Evolutionary conservation across 2,888 invertebrate species (phyloP).

Genomic region (Tetrapedia diversipes): DNA sequence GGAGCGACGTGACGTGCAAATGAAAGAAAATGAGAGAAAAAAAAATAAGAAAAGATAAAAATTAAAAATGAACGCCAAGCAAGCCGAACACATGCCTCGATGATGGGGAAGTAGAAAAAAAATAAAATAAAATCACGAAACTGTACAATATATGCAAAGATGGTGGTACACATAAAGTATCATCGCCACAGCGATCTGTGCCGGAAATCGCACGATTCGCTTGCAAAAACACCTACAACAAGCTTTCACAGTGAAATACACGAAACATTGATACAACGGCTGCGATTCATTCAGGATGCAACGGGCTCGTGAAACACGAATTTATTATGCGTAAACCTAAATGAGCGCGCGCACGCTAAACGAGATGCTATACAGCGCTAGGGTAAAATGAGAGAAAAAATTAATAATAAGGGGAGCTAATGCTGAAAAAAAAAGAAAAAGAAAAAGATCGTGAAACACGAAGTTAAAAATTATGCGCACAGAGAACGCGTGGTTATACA

Average conservation of each 20-base stretch:
- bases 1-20: slow-evolving; percentile 70
- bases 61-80: slow-evolving; percentile 67
- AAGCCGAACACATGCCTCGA: slow-evolving; percentile 66
- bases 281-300: background rate
- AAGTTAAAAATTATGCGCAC: slow-evolving; percentile 41
- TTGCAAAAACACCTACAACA: slow-evolving; percentile 35
- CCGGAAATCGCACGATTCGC: slow-evolving; percentile 18
- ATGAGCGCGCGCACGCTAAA: background rate
- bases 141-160: slow-evolving; percentile 27
- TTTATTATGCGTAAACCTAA: background rate
- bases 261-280: slow-evolving; percentile 8
- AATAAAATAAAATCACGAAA: too few species aligned
- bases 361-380: background rate
- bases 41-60: slow-evolving; percentile 29
- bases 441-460: slow-evolving; percentile 12
- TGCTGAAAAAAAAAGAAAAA: background rate
- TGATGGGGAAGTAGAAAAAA: slow-evolving; percentile 25
- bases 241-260: slow-evolving; percentile 27
- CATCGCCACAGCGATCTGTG: slow-evolving; percentile 17
- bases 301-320: background rate
- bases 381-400: background rate
- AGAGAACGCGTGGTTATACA: slow-evolving; percentile 55
- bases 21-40: background rate
- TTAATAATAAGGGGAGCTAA: background rate
- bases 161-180: slow-evolving; percentile 14